Evolutionary conservation across 2,113 vertebrate species (phyloP), one percentile per base, ranked within the genome.

Genomic region (Acanthochromis polyacanthus): DNA sequence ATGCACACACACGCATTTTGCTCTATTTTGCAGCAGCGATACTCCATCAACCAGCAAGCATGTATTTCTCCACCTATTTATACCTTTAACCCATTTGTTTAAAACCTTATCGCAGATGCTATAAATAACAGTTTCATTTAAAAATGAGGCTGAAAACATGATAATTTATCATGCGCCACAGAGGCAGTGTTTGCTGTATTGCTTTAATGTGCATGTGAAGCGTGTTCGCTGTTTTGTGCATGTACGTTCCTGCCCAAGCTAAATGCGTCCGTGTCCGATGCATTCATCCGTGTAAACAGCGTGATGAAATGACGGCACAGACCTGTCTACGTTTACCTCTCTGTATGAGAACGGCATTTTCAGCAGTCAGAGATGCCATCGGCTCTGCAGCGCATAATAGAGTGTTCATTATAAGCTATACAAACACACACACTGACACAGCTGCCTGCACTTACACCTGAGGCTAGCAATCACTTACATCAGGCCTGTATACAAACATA

Each of bases 401-500:
- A 69, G 23, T 71, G 48, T 64, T 86, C 69, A 79, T 84, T 82
- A 82, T 71, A 17, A 64, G 58, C 25, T 36, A 71, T 51, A 23
- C 23, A 75, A 53, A 88, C 40, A 78, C 45, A 61, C 17, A 55
- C 46, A 65, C 3, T 48, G 22, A 58, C 61, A 64, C 45, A 78
- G 59, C 23, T 61, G 56, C 10, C 4, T 68, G 61, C 56, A 52
- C 36, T 28, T 51, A 32, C 51, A 60, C 67, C 28, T 30, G 12
- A 8, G 1, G 48, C 32, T 63, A 53, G 30, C 19, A 76, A 59
- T 64, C n/a, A 74, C 23, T 45, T 30, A 38, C 19, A 40, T 22
- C n/a, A 11, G 5, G 25, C 36, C 19, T 38, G 45, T 50, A 57
- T 15, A 56, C 14, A 60, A 19, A 78, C 52, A n/a, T 58, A 66